Conservation (phyloP, 1,140 invertebrate genomes). For the Elysia chlorotica region DNA sequence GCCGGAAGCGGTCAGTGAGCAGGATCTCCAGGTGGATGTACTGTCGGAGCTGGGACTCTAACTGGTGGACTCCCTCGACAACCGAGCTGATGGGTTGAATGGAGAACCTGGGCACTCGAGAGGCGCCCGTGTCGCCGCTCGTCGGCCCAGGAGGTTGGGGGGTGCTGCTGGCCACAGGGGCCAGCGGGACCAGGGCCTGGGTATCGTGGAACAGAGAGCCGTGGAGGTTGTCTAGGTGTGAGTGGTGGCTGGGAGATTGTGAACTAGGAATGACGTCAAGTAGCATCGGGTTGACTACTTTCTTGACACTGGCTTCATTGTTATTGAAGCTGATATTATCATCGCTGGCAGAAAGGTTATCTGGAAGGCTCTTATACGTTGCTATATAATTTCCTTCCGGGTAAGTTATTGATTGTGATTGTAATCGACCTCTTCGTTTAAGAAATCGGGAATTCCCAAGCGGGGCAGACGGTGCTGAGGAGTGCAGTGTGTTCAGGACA, state of each 20-base stretch:
- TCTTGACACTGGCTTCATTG: neutral
- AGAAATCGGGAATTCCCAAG: neutral
- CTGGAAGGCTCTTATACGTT: neutral
- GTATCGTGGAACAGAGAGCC: neutral
- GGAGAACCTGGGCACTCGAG: neutral
- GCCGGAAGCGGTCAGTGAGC: constrained; percentile 21
- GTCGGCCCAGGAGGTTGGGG: neutral
- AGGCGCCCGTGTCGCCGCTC: neutral
- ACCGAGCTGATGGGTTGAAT: constrained; percentile 23
- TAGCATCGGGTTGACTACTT: neutral
- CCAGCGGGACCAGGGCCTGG: neutral
- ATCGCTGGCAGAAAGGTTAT: neutral
- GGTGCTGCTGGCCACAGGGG: neutral
- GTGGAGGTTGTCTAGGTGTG: neutral
- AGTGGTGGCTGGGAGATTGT: neutral
- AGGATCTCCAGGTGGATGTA: constrained; percentile 27
- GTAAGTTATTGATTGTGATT: neutral
- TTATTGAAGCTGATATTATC: neutral
- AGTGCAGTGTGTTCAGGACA: constrained; percentile 16
- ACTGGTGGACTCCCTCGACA: constrained; percentile 11
- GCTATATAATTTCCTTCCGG: neutral
- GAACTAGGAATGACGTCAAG: neutral
- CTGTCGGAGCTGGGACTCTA: constrained; percentile 18
- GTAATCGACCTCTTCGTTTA: no score
- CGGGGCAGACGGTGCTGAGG: neutral